Evolutionary conservation across 2,888 invertebrate species (phyloP), one percentile per base, ranked within the genome.

Genomic region (Amphipoea lucens): DNA sequence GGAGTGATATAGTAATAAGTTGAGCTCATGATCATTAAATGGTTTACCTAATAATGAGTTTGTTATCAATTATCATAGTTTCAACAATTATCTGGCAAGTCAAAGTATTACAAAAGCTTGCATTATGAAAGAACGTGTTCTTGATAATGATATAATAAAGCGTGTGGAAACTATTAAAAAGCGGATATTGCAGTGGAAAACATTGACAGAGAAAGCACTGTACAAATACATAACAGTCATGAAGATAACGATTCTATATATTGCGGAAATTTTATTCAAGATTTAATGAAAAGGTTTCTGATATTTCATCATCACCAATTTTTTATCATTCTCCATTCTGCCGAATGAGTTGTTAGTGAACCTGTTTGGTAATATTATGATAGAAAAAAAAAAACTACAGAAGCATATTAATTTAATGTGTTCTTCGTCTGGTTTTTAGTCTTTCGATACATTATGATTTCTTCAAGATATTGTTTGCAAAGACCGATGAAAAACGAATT

Each of bases 291-390:
- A 77, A 77, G 12, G n/a, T 69, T 60, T 74, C 42, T 60, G 9
- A 29, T 73, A 70, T 84, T 86, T 79, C 87, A 84, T 84, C 84
- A 84, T 83, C 48, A 63, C 4, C 14, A 63, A 42, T 20, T 68
- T 69, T 11, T 65, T 83, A 81, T 78, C 69, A 23, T 23, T 54
- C 14, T 62, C 12, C 17, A 62, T 67, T 74, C 17, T 73, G 40
- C 17, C 65, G 29, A 65, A 72, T 60, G 7, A 29, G 79, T 73
- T 79, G 29, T 60, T 60, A 14, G 48, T 67, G 45, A 78, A 84
- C 79, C 42, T 17, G 57, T 63, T 57, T 36, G 6, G 14, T 40
- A 57, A 78, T 29, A 73, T 63, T 36, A 45, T 29, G 17, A 65
- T 17, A 63, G 3, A 54, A 23, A 51, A 77, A 29, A 36, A 36